A percentile compares a stretch with the other conserved stretches of the same genome.
phyloP scores from a whole-genome alignment of 1,140 invertebrate species.

The Zaprionus vittiger region DNA sequence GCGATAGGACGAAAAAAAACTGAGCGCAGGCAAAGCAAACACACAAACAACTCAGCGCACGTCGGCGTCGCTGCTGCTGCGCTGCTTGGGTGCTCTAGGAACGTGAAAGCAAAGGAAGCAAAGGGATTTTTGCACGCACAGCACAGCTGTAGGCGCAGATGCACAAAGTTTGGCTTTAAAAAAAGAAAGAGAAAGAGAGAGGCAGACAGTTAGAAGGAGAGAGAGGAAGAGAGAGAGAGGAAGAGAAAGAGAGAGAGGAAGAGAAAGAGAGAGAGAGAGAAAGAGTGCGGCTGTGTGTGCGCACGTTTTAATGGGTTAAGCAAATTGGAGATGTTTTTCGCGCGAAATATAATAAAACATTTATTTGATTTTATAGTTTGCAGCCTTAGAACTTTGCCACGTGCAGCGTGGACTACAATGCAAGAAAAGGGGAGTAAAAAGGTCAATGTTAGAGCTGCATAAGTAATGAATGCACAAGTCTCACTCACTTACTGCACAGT shows the following conservation, averaged over 20 bases:
- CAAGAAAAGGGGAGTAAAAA: background rate
- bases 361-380: slow-evolving; percentile 36
- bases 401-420: background rate
- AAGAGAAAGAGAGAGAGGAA: background rate
- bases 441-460: background rate
- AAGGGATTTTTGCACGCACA: background rate
- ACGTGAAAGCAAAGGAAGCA: background rate
- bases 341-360: slow-evolving; percentile 42
- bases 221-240: no score
- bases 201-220: no score
- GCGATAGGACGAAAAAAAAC: slow-evolving; percentile 21
- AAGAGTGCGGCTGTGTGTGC: slow-evolving; percentile 7
- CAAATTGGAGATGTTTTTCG: slow-evolving; percentile 15
- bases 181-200: no score
- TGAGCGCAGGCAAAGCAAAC: slow-evolving; percentile 31
- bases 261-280: background rate
- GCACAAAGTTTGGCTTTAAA: no score
- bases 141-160: background rate
- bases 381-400: background rate
- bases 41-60: slow-evolving; percentile 38
- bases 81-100: no score
- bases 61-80: slow-evolving; percentile 23
- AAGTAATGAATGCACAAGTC: background rate
- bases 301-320: slow-evolving; percentile 67
- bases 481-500: background rate